A percentile compares a stretch with the other conserved stretches of the same genome.
Conservation (phyloP, 2,797 vertebrate species). For the Argentina silus region DNA sequence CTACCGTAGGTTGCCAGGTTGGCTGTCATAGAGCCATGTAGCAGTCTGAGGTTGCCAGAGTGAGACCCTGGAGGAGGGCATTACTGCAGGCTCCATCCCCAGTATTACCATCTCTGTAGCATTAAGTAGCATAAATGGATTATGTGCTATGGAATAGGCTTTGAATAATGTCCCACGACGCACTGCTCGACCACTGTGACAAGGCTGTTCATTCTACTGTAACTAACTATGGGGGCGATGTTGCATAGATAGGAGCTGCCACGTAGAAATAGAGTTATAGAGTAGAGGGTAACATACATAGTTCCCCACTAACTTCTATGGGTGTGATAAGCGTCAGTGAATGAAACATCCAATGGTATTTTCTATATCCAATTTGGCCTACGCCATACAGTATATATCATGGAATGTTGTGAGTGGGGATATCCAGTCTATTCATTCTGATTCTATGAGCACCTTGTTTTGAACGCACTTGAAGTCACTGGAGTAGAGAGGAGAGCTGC, state of each 20-base stretch:
- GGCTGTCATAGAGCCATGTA: neutral
- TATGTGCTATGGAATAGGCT: neutral
- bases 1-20: constrained; percentile 3
- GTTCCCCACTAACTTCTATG: neutral
- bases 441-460: neutral
- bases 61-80: neutral
- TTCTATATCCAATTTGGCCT: neutral
- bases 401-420: neutral
- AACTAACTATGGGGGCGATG: neutral
- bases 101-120: neutral
- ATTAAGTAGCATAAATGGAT: constrained; percentile 14
- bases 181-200: neutral
- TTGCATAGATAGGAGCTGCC: neutral
- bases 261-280: neutral
- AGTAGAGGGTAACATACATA: neutral
- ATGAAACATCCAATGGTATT: neutral
- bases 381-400: neutral
- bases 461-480: too few relatives aligned
- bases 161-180: neutral
- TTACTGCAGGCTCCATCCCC: neutral
- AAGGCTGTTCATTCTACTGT: neutral
- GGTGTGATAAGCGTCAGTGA: neutral
- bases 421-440: neutral
- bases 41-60: neutral
- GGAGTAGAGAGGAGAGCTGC: neutral